phyloP scores from a whole-genome alignment of 1,140 invertebrate species.

The Steinernema feltiae region DNA sequence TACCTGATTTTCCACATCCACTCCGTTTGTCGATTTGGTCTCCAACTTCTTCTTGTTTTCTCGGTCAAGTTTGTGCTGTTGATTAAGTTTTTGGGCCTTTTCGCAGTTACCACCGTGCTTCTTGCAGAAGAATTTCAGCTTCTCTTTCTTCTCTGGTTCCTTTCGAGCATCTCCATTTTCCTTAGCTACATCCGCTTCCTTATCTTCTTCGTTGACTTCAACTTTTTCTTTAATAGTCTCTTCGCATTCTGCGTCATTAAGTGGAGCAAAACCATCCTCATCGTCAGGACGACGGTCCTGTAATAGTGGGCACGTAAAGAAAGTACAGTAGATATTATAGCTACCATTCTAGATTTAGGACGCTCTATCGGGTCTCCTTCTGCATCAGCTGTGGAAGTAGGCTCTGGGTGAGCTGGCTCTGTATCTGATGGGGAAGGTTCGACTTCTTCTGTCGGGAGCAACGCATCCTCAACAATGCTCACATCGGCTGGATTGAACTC shows the following conservation, averaged over 20 bases:
- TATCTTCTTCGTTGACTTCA: neutral
- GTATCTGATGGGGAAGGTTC: neutral
- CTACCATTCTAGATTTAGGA: neutral
- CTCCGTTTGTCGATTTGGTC: neutral
- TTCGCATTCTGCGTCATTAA: too few relatives aligned
- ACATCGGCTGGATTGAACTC: neutral
- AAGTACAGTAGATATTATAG: neutral
- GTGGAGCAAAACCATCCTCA: too few relatives aligned
- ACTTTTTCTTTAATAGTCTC: neutral
- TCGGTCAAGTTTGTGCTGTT: neutral
- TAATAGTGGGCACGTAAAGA: neutral
- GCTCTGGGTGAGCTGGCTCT: neutral
- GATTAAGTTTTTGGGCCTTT: neutral
- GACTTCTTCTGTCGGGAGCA: neutral
- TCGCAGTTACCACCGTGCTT: slow-evolving; percentile 1
- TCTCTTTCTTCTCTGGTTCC: slow-evolving; percentile 3
- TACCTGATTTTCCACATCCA: neutral
- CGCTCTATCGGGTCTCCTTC: too few relatives aligned
- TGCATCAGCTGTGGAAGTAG: neutral
- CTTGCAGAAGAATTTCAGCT: neutral
- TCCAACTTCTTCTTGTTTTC: neutral
- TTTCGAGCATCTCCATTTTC: neutral
- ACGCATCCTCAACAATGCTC: neutral
- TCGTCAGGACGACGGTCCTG: neutral
- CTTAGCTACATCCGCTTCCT: neutral